These are phyloP conservation scores for Anser cygnoides DNA, from an alignment of 2,113 vertebrate genomes.

Conservation along the genomic window DNA sequence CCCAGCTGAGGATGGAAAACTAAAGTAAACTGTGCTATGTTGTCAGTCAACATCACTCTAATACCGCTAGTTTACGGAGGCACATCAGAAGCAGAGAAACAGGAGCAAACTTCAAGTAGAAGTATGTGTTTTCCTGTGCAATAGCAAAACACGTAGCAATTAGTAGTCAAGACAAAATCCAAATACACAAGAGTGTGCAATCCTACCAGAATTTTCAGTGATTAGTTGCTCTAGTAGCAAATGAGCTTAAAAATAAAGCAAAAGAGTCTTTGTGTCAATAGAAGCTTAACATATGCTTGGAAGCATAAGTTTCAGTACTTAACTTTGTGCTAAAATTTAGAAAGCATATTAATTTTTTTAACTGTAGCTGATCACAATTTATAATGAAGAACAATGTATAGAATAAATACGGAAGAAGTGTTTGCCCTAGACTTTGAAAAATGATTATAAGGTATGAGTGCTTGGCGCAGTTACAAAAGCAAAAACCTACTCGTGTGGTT, in stretches of 20 bases:
- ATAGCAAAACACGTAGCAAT: not conserved
- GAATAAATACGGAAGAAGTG: not conserved
- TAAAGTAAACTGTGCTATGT: not conserved
- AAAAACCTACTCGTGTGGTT: not conserved
- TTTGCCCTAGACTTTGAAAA: not conserved
- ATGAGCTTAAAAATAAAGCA: slow-evolving; percentile 9
- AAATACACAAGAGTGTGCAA: not conserved
- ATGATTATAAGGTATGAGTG: not conserved
- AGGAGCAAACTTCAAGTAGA: not conserved
- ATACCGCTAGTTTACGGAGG: not conserved
- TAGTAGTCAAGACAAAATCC: not conserved
- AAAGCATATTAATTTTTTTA: not conserved
- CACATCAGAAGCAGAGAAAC: not conserved
- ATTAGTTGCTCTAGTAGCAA: not conserved
- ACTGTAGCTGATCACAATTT: not conserved
- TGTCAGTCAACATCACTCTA: not conserved
- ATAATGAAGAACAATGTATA: not conserved
- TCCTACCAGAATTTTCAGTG: not conserved
- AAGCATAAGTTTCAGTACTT: not conserved
- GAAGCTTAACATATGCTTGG: not conserved
- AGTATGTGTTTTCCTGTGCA: not conserved
- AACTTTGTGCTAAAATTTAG: not conserved
- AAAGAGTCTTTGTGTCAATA: not conserved
- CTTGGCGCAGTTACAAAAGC: not conserved
- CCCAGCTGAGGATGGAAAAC: not conserved